Evolutionary conservation across 53 echinoderm and acorn worm genomes (phyloP).

Genomic region (Holothuria leucospilota): DNA sequence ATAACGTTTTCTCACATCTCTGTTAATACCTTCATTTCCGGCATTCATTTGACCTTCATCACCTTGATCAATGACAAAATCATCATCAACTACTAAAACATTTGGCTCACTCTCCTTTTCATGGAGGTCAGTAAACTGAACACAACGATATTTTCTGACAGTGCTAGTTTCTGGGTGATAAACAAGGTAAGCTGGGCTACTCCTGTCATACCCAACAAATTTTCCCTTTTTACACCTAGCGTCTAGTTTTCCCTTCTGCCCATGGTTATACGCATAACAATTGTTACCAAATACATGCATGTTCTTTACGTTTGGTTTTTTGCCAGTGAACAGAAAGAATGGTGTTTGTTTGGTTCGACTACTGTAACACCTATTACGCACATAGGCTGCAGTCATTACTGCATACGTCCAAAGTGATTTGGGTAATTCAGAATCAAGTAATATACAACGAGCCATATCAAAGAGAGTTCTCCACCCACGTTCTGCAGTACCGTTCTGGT

Average conservation of each 20-base stretch:
- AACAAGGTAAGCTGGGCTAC: slow-evolving; percentile 59
- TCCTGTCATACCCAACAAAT: slow-evolving; percentile 53
- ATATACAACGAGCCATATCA: slow-evolving; percentile 60
- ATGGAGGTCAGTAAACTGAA: slow-evolving; percentile 10
- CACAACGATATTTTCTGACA: slow-evolving; percentile 37
- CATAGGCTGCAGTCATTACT: slow-evolving; percentile 42
- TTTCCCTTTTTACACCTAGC: slow-evolving; percentile 27
- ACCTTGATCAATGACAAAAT: slow-evolving; percentile 22
- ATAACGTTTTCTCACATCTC: slow-evolving; percentile 24
- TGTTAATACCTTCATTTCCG: neutral
- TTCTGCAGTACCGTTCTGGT: slow-evolving; percentile 63
- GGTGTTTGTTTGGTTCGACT: slow-evolving; percentile 1
- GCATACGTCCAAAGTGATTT: slow-evolving; percentile 63
- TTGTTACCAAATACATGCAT: no score
- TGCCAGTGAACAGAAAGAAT: slow-evolving; percentile 39
- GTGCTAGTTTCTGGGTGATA: slow-evolving; percentile 43
- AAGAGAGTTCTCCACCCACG: slow-evolving; percentile 59
- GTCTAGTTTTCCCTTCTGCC: slow-evolving; percentile 47
- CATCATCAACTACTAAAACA: slow-evolving; percentile 18
- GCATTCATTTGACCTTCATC: slow-evolving; percentile 9
- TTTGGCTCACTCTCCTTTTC: neutral
- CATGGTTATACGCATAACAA: slow-evolving; percentile 56
- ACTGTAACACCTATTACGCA: slow-evolving; percentile 59
- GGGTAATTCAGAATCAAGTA: slow-evolving; percentile 37
- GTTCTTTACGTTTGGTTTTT: slow-evolving; percentile 37